phyloP scores from a whole-genome alignment of 2,113 vertebrate genomes.

The Centropus unirufus region DNA sequence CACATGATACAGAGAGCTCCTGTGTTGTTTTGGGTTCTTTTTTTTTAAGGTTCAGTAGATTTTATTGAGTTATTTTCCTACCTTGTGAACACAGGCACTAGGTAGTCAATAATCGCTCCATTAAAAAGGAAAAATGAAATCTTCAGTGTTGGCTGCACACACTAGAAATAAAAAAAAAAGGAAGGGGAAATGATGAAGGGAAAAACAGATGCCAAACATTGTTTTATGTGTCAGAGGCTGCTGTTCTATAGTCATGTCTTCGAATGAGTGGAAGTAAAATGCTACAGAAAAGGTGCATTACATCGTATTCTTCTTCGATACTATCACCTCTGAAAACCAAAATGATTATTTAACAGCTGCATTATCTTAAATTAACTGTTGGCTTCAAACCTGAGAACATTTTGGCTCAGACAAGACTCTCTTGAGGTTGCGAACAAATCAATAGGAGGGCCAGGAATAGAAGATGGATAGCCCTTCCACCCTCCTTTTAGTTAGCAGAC shows the following conservation, averaged over 20 bases:
- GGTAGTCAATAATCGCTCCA: slow-evolving; percentile 24
- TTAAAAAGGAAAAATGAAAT: slow-evolving; percentile 48
- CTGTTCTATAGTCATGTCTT: neutral
- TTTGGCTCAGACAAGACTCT: slow-evolving; percentile 9
- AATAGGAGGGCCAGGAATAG: slow-evolving; percentile 33
- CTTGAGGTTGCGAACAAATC: slow-evolving; percentile 3
- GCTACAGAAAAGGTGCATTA: neutral
- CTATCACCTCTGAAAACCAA: slow-evolving; percentile 13
- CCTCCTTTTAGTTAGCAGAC: slow-evolving; percentile 7
- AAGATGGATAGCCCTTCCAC: neutral
- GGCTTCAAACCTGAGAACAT: neutral
- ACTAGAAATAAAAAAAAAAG: neutral
- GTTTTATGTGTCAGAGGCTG: slow-evolving; percentile 24
- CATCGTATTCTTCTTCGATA: neutral
- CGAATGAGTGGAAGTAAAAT: neutral
- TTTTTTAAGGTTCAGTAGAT: slow-evolving; percentile 34
- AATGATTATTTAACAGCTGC: neutral
- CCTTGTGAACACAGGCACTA: neutral
- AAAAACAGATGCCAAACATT: slow-evolving; percentile 21
- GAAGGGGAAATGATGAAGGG: neutral
- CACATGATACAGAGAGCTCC: neutral
- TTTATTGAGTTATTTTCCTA: slow-evolving; percentile 52
- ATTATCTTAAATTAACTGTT: slow-evolving; percentile 34
- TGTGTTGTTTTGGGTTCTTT: slow-evolving; percentile 30
- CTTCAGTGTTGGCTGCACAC: neutral